Evolutionary conservation across 2,113 vertebrate species (phyloP).

Genomic region (Empidonax traillii): DNA sequence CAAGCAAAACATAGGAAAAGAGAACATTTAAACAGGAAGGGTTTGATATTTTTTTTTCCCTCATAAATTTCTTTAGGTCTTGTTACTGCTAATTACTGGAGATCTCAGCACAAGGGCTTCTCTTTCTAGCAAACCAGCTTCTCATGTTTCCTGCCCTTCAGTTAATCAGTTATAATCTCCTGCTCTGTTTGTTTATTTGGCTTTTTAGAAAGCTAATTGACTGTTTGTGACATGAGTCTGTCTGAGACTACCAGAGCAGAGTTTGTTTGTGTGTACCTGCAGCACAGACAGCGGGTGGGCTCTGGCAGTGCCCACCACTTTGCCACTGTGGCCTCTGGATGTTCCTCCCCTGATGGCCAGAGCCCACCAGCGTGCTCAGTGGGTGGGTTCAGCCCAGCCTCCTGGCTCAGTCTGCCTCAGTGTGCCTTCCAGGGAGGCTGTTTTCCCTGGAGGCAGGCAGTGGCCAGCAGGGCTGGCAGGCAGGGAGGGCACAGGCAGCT

Average conservation of each 20-base stretch:
- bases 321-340: accelerated
- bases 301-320: not conserved
- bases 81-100: constrained; percentile 31
- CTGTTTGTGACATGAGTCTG: not conserved
- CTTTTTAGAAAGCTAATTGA: not conserved
- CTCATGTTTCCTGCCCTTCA: constrained; percentile 28
- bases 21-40: constrained; percentile 56
- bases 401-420: accelerated
- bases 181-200: constrained; percentile 12
- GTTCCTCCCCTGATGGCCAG: not conserved
- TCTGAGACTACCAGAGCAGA: not conserved
- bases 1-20: constrained; percentile 57
- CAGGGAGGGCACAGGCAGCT: not conserved
- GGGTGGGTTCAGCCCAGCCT: not conserved
- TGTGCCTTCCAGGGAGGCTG: not conserved
- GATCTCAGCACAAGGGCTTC: constrained; percentile 17
- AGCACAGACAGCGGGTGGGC: not conserved
- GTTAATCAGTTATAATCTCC: constrained; percentile 28
- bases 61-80: constrained; percentile 30
- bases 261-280: not conserved
- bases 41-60: not conserved
- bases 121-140: constrained; percentile 50
- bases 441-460: not conserved
- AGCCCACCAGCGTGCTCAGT: accelerated
- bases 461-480: not conserved